Conservation (phyloP, 92 coral and sea anemone genomes). For the Galaxea fascicularis region DNA sequence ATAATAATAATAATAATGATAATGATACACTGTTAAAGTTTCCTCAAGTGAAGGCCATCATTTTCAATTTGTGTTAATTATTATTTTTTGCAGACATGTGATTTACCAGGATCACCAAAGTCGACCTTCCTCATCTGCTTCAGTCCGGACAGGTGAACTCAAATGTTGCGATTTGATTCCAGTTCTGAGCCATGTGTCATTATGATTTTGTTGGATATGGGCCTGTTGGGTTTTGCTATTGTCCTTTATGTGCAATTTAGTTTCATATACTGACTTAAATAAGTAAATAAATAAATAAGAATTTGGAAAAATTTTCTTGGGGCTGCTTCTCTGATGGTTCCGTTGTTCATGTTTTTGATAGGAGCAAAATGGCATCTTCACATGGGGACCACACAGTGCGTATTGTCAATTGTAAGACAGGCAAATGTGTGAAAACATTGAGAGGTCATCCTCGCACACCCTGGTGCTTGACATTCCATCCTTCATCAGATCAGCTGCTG, state of each 20-base stretch:
- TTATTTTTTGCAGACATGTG: slow-evolving; percentile 66
- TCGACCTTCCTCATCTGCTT: slow-evolving; percentile 90
- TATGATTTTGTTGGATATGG: neutral
- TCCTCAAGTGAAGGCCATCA: neutral
- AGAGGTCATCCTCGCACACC: slow-evolving; percentile 96
- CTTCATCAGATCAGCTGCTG: slow-evolving; percentile 79
- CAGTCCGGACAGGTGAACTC: slow-evolving; percentile 83
- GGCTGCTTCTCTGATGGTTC: too few species aligned
- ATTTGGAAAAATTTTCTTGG: too few species aligned
- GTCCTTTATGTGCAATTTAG: too few species aligned
- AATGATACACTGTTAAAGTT: too few species aligned
- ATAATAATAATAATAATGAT: too few species aligned
- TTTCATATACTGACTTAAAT: too few species aligned
- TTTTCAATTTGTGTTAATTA: neutral
- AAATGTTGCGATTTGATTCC: neutral
- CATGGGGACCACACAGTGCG: slow-evolving; percentile 97
- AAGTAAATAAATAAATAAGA: too few species aligned
- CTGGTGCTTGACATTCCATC: slow-evolving; percentile 91
- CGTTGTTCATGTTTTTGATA: slow-evolving; percentile 7
- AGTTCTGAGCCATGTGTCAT: too few species aligned
- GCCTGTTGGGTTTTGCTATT: neutral
- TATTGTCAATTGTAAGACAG: slow-evolving; percentile 76
- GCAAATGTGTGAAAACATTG: slow-evolving; percentile 72
- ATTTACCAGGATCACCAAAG: slow-evolving; percentile 79
- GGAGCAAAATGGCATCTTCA: slow-evolving; percentile 88